phyloP scores from a whole-genome alignment of 2,797 vertebrate species.

The Stomatorhinus walkeri region DNA sequence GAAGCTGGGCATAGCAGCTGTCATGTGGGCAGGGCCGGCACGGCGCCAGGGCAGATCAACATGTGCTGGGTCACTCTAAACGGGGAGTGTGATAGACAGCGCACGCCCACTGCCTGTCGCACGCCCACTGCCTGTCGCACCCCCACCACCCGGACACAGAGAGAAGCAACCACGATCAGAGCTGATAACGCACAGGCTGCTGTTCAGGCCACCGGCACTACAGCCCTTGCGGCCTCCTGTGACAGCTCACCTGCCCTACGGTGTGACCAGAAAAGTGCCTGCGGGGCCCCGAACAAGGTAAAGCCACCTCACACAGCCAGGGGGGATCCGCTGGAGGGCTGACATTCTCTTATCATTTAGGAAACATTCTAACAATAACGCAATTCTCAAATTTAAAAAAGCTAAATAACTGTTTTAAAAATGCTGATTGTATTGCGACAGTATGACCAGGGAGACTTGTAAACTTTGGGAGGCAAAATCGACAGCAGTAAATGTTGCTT shows the following conservation, averaged over 20 bases:
- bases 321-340: neutral
- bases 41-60: slow-evolving; percentile 28
- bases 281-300: slow-evolving; percentile 39
- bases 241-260: neutral
- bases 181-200: slow-evolving; percentile 33
- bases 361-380: neutral
- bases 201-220: slow-evolving; percentile 20
- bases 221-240: neutral
- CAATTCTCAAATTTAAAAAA: neutral
- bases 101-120: slow-evolving; percentile 15
- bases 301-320: slow-evolving; percentile 9
- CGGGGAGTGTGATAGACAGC: slow-evolving; percentile 34
- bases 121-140: slow-evolving; percentile 5
- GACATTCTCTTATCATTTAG: neutral
- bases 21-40: slow-evolving; percentile 30
- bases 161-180: slow-evolving; percentile 25
- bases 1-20: slow-evolving; percentile 37
- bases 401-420: neutral
- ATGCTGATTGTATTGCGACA: neutral
- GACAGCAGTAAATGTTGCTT: neutral
- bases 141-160: slow-evolving; percentile 35
- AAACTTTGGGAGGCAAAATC: neutral
- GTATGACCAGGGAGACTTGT: neutral
- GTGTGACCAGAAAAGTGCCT: neutral
- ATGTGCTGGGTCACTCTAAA: slow-evolving; percentile 36